Percentiles rank a stretch among this genome's conserved stretches.
phyloP scores from a whole-genome alignment of 2,888 invertebrate species.

The Hecatera dysodea region DNA sequence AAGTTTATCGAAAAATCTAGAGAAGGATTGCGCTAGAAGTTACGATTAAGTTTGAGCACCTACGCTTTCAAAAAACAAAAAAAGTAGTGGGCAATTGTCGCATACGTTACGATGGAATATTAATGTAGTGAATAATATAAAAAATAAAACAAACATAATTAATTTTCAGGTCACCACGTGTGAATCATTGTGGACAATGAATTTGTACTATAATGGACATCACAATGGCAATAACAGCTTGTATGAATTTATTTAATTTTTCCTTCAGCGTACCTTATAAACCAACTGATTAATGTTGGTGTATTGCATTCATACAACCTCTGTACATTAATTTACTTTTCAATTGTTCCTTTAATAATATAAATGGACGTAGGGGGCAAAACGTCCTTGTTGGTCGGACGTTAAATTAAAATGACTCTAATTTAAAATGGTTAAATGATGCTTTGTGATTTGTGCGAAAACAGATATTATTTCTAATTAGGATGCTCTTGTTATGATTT shows the following conservation, averaged over 20 bases:
- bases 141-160: slow-evolving; percentile 46
- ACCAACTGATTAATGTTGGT: slow-evolving; percentile 72
- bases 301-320: slow-evolving; percentile 65
- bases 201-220: slow-evolving; percentile 67
- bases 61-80: slow-evolving; percentile 31
- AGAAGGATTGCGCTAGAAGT: slow-evolving; percentile 17
- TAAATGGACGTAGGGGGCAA: slow-evolving; percentile 43
- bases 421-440: slow-evolving; percentile 27
- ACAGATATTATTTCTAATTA: slow-evolving; percentile 6
- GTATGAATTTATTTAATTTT: slow-evolving; percentile 73
- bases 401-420: slow-evolving; percentile 28
- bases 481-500: not conserved
- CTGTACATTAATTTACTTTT: slow-evolving; percentile 67
- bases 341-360: slow-evolving; percentile 65
- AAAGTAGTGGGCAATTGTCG: slow-evolving; percentile 16
- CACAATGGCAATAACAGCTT: slow-evolving; percentile 75
- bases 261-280: slow-evolving; percentile 75
- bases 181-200: slow-evolving; percentile 72
- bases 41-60: slow-evolving; percentile 28
- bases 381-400: slow-evolving; percentile 7
- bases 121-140: slow-evolving; percentile 18
- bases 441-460: slow-evolving; percentile 4
- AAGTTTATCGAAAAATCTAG: slow-evolving; percentile 40
- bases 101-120: slow-evolving; percentile 3
- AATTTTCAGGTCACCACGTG: slow-evolving; percentile 62